Conservation (phyloP, 1,140 invertebrate genomes). For the Spodoptera litura region DNA sequence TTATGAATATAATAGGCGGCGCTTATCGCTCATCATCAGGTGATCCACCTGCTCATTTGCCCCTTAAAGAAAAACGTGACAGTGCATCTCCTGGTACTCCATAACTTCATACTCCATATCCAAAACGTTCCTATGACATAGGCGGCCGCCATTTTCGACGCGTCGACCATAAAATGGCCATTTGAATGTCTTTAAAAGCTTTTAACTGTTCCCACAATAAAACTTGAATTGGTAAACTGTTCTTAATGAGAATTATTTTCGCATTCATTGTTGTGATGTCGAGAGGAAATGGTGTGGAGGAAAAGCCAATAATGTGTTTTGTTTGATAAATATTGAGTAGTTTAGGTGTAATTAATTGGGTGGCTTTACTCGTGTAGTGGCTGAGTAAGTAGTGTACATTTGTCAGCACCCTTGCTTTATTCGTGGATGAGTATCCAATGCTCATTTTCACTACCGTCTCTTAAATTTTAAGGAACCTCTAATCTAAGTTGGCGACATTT, state of each 20-base stretch:
- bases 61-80: too few relatives aligned
- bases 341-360: constrained; percentile 26
- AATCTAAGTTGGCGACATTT: too few relatives aligned
- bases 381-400: too few relatives aligned
- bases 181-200: constrained; percentile 32
- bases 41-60: too few relatives aligned
- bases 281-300: constrained; percentile 37
- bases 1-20: too few relatives aligned
- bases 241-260: constrained; percentile 49
- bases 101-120: not conserved
- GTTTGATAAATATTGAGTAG: not conserved
- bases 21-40: too few relatives aligned
- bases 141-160: not conserved
- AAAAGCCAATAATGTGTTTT: constrained; percentile 34
- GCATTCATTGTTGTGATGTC: constrained; percentile 33
- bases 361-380: not conserved
- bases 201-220: constrained; percentile 29
- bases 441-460: too few relatives aligned
- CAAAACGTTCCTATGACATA: constrained; percentile 21
- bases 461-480: too few relatives aligned
- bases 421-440: too few relatives aligned
- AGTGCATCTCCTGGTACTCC: too few relatives aligned
- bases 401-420: too few relatives aligned
- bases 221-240: constrained; percentile 50
- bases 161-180: constrained; percentile 26